Evolutionary conservation across 2,888 invertebrate genomes (phyloP).

Genomic region (Dicyrtomina minuta): DNA sequence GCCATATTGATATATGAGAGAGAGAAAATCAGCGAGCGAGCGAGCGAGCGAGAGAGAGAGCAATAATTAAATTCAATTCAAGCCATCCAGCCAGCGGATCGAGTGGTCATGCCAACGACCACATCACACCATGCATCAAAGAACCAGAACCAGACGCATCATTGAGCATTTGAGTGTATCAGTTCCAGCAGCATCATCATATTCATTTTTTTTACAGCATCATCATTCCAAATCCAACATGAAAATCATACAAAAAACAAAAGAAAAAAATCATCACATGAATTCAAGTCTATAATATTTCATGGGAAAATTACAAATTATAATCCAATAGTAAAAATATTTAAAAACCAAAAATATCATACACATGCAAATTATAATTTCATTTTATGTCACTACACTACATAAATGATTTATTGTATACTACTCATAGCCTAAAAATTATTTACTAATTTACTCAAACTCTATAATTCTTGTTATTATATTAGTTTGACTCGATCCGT

Average conservation of each 20-base stretch:
- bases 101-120: constrained; percentile 18
- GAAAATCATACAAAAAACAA: constrained; percentile 28
- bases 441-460: too few relatives aligned
- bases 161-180: constrained; percentile 19
- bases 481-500: too few relatives aligned
- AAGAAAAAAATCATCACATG: constrained; percentile 17
- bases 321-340: too few relatives aligned
- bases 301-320: too few relatives aligned
- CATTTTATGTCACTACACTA: too few relatives aligned
- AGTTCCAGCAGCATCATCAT: constrained; percentile 24
- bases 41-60: constrained; percentile 8
- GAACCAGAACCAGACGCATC: constrained; percentile 19
- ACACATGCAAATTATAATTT: too few relatives aligned
- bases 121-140: constrained; percentile 27
- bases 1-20: background rate
- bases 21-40: background rate
- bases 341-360: too few relatives aligned
- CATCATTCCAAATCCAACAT: constrained; percentile 31
- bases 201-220: background rate
- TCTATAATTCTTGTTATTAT: too few relatives aligned
- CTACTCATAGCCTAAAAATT: too few relatives aligned
- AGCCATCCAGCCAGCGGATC: constrained; percentile 23
- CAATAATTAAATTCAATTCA: constrained; percentile 5
- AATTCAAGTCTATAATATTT: background rate
- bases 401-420: too few relatives aligned